Evolutionary conservation across 1,140 invertebrate species (phyloP), one percentile per base, ranked within the genome.

Genomic region (Aphis gossypii): DNA sequence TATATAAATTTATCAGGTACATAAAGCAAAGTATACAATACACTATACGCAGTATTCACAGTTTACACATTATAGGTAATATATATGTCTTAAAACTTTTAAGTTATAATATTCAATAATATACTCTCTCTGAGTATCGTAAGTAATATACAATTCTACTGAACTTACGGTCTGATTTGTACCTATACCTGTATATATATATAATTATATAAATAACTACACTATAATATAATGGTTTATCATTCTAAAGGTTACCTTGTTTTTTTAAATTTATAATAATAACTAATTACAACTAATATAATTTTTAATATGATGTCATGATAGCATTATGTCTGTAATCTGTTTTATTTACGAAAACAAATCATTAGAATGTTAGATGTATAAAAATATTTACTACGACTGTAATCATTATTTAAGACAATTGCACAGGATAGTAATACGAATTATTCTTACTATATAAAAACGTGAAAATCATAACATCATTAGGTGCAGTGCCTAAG

Each of bases 11-110:
- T 76, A 76, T n/a, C 11, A n/a, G 14, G n/a, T 76, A 76, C n/a
- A 76, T n/a, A 76, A 76, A 76, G n/a, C 60, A 76, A 76, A n/a
- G 30, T 68, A n/a, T 60, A 54, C 54, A 60, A 60, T 76, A 76
- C 30, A n/a, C 6, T 76, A 76, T n/a, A 60, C 30, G n/a, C 14
- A n/a, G n/a, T 76, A n/a, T 76, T 76, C 60, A 54, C 54, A 23
- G 38, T 41, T 41, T 1, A 41, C 38, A 41, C 38, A 41, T 41
- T 1, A 41, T 41, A 35, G 35, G 35, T 35, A 41, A 41, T 41
- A 41, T 41, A 41, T 41, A 41, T 41, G 38, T 41, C 38, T 41
- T 41, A 41, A 41, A 41, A 41, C 38, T 41, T 41, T 41, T 41
- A 41, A 46, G 9, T 46, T 46, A 46, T 11, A 46, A 46, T 46